Conservation (phyloP, 2,797 vertebrate species). For the Trematomus bernacchii region DNA sequence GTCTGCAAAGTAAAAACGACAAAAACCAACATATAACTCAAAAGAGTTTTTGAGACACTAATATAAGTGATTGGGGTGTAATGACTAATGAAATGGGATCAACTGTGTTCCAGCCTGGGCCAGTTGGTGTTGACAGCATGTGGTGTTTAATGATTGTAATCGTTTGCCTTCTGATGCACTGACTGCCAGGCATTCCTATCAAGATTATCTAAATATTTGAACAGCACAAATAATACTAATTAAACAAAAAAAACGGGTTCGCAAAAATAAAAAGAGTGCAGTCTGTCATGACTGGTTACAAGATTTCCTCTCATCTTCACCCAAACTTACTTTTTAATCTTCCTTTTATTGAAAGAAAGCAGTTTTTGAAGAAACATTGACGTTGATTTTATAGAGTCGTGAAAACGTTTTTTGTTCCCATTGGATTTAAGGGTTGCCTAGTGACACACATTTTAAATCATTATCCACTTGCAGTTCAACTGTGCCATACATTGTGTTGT, state of each 20-base stretch:
- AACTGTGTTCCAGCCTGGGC: conserved; percentile 37
- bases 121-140: conserved; percentile 68
- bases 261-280: conserved; percentile 30
- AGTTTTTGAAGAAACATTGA: conserved; percentile 6
- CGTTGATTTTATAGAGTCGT: background rate
- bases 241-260: conserved; percentile 28
- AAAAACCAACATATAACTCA: background rate
- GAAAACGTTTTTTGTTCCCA: conserved; percentile 1
- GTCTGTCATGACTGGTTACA: conserved; percentile 12
- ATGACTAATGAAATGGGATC: conserved; percentile 47
- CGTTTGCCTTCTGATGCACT: conserved; percentile 56
- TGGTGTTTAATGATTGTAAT: conserved; percentile 65
- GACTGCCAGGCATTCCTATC: conserved; percentile 57
- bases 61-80: conserved; percentile 40
- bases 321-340: background rate
- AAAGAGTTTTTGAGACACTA: conserved; percentile 25
- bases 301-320: background rate
- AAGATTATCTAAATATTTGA: conserved; percentile 55
- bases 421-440: conserved; percentile 5
- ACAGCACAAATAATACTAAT: conserved; percentile 41
- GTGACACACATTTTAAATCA: background rate
- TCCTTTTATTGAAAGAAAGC: background rate
- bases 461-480: background rate
- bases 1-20: background rate
- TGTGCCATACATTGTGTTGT: background rate